Conservation (phyloP, 2,113 vertebrate species). For the Callipepla californica region DNA sequence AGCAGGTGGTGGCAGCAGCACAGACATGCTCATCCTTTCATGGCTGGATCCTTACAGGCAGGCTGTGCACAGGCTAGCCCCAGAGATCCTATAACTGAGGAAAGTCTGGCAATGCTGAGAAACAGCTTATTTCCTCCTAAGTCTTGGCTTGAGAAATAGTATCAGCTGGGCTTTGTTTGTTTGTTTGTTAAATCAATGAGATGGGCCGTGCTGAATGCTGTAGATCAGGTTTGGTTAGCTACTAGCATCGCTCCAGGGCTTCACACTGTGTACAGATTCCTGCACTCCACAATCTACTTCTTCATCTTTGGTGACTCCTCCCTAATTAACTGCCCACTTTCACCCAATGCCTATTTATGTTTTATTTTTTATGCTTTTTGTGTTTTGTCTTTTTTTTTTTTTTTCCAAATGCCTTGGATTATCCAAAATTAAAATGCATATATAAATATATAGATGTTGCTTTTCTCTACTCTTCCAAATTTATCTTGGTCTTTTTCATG, state of each 20-base stretch:
- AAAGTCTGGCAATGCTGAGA: neutral
- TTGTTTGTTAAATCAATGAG: neutral
- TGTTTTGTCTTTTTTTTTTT: neutral
- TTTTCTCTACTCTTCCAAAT: neutral
- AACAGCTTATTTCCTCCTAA: neutral
- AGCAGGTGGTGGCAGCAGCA: conserved; percentile 7
- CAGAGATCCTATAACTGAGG: neutral
- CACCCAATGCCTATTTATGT: neutral
- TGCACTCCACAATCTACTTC: neutral
- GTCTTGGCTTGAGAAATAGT: neutral
- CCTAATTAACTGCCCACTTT: neutral
- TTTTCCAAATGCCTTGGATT: neutral
- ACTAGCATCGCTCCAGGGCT: neutral
- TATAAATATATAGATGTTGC: neutral
- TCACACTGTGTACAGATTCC: neutral
- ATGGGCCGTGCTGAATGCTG: conserved; percentile 33
- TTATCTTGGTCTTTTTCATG: neutral
- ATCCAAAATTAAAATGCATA: neutral
- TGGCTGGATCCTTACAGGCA: neutral
- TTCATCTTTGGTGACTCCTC: neutral
- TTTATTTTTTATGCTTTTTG: neutral
- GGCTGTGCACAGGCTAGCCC: neutral
- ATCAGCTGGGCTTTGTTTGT: neutral
- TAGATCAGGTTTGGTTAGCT: conserved; percentile 40
- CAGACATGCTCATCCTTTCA: neutral